Conservation (phyloP, 2,113 vertebrate genomes). For the Montifringilla adamsi region DNA sequence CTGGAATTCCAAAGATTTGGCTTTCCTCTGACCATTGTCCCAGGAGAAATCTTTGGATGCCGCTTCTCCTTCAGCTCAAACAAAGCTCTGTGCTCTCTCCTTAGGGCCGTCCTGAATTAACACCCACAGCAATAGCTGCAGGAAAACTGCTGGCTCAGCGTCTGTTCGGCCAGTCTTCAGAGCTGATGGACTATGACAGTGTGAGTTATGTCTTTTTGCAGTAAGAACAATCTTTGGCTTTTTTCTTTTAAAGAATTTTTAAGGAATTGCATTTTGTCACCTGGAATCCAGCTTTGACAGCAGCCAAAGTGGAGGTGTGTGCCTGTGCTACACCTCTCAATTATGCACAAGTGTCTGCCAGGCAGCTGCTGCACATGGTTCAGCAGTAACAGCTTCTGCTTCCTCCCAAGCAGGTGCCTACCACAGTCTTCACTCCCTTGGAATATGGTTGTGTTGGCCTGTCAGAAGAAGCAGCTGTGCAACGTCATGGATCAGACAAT, state of each 20-base stretch:
- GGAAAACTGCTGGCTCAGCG: conserved; percentile 88
- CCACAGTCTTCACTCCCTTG: conserved; percentile 92
- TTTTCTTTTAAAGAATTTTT: background rate
- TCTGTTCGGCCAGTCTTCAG: conserved; percentile 73
- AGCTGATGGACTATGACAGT: conserved; percentile 89
- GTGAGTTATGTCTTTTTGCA: conserved; percentile 74
- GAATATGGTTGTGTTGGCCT: conserved; percentile 93
- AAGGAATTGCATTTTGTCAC: background rate
- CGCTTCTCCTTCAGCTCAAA: background rate
- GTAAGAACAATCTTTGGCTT: background rate
- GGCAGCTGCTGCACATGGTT: background rate
- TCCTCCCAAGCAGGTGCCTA: conserved; percentile 79
- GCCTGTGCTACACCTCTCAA: background rate
- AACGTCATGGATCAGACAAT: conserved; percentile 75
- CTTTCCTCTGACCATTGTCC: background rate
- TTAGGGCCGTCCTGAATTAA: conserved; percentile 92
- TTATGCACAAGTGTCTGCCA: background rate
- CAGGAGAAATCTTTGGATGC: background rate
- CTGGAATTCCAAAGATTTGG: conserved; percentile 32
- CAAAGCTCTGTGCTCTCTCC: background rate
- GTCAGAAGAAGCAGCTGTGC: conserved; percentile 85
- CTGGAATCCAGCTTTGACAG: background rate
- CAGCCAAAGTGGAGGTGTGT: background rate
- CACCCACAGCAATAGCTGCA: conserved; percentile 88
- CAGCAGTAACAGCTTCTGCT: background rate